Evolutionary conservation across 2,888 invertebrate genomes (phyloP), one percentile per base, ranked within the genome.

Genomic region (Brassicogethes aeneus): DNA sequence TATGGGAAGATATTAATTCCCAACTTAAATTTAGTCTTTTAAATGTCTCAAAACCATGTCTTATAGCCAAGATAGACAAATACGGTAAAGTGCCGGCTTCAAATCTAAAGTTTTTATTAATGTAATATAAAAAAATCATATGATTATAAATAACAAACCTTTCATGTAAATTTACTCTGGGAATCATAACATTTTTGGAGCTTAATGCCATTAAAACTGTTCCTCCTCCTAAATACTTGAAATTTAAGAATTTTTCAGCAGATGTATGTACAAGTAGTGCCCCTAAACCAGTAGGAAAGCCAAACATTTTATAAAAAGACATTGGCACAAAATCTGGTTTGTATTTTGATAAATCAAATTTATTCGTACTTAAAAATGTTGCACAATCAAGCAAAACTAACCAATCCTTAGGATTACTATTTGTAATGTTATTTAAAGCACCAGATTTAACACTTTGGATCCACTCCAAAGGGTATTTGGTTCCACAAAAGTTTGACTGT

Each of bases 261-360:
- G 67, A 62, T 59, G 85, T 86, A 57, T 73, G 80, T 0, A 95
- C 83, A 40, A 96, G 61, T 14, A 95, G 65, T 8, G 91, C 94
- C 17, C 96, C 97, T 13, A 96, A 70, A 2, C 97, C 97, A 37
- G 95, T 95, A 1, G 97, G 97, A 65, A 86, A 95, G 14, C 87
- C 87, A 72, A 97, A 96, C 58, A 97, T 86, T 74, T 96, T 97
- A 70, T 97, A 97, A 71, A 97, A 97, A 1, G 96, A 96, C 13
- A 97, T 42, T 41, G 82, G 78, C 0, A 95, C 80, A 72, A 94
- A 97, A 68, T 97, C 94, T 2, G 96, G 90, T 48, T 81, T 77
- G 43, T 71, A 70, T 37, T 59, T 54, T 1, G 76, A 72, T 41
- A 97, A 72, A 71, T 96, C 82, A 38, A 97, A 69, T 39, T 70